Evolutionary conservation across 2,797 vertebrate genomes (phyloP), one percentile per base, ranked within the genome.

Genomic region (Leucoraja ocellata): DNA sequence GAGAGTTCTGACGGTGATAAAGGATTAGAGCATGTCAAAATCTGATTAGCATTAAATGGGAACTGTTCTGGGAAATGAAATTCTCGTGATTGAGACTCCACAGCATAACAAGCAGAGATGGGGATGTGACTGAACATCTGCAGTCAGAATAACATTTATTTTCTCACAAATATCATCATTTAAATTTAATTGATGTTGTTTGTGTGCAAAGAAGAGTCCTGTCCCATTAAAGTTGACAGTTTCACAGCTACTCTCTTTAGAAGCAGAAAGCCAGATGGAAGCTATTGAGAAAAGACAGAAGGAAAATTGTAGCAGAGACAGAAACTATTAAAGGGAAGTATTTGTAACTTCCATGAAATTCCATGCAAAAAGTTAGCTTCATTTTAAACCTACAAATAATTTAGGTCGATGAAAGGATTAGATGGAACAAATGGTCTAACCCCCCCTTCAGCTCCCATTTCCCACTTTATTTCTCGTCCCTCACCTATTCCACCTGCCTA

Each of bases 251-350:
- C 88, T 39, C 65, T 91, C 63, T 84, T 61, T 25, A 84, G 54
- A 58, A 28, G 7, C 21, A 39, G 88, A 71, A 73, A 25, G 23
- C 18, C 14, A 36, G 8, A 90, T 0, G 11, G 28, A 32, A 68
- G 86, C 88, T 39, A 39, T 91, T 71, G 88, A 73, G 68, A 90
- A 36, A 61, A 90, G 86, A 91, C 23, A 39, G 68, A 73, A 91
- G 25, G 4, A 91, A 39, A 21, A 25, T 21, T 46, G 25, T 73
- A 71, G 88, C 36, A 46, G 68, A 25, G 13, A 71, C 6, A 73
- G 71, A 36, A 36, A 39, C 32, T 32, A 91, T 73, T 73, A 25
- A 23, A 39, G 65, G 32, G 21, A 68, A 39, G 46, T n/a, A 32
- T 73, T 71, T 90, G 61, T 32, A 10, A 90, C 68, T 90, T 39